Percentiles rank a stretch among this genome's conserved stretches.
Evolutionary conservation across 2,113 vertebrate genomes (phyloP).

Genomic region (Vireo altiloquus): DNA sequence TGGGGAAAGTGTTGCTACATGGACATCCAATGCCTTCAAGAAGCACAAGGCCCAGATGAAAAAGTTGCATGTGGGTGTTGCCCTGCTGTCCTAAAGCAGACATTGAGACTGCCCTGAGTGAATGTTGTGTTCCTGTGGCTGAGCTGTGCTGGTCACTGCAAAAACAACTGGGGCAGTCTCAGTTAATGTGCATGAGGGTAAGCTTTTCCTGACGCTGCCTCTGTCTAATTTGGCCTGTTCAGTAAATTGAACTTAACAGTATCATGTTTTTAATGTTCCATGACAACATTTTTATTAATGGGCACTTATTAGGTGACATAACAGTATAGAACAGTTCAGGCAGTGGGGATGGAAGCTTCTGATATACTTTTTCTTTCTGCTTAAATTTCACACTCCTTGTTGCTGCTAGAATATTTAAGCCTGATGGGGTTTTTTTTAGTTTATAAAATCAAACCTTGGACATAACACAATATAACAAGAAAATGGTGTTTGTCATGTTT

Average conservation of each 20-base stretch:
- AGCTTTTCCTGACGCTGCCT: not conserved
- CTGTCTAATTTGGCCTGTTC: not conserved
- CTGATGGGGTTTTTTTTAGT: not conserved
- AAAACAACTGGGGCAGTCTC: not conserved
- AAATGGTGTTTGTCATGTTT: not conserved
- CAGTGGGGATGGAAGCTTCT: not conserved
- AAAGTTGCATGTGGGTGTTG: not conserved
- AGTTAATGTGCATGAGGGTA: not conserved
- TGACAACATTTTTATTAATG: not conserved
- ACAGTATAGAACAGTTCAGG: not conserved
- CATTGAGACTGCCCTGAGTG: not conserved
- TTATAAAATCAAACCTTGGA: not conserved
- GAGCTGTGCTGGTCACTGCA: not conserved
- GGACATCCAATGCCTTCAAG: not conserved
- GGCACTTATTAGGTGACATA: not conserved
- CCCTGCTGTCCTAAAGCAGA: not conserved
- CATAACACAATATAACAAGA: not conserved
- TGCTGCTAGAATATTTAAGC: not conserved
- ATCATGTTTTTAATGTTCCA: not conserved
- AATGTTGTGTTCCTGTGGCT: accelerated
- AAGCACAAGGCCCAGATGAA: not conserved
- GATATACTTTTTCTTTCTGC: not conserved
- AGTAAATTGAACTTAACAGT: not conserved
- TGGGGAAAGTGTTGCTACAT: not conserved
- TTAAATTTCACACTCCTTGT: not conserved